Evolutionary conservation across 2,797 vertebrate species (phyloP).

Genomic region (Limnodromus scolopaceus): DNA sequence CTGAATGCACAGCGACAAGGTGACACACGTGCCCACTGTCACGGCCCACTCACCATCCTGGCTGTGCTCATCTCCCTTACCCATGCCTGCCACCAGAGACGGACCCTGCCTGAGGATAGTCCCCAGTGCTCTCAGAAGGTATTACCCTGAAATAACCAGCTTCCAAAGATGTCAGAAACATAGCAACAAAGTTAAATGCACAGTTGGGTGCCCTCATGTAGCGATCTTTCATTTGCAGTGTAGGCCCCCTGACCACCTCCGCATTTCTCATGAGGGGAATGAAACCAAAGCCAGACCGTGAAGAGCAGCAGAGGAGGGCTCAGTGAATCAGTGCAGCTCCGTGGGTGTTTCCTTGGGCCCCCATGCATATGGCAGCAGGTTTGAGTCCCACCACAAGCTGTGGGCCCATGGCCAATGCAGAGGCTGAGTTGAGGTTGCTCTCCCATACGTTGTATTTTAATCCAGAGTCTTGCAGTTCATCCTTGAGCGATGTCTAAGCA

Average conservation of each 20-base stretch:
- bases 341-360: neutral
- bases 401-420: neutral
- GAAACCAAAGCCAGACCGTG: neutral
- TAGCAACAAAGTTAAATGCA: fast-evolving
- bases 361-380: neutral
- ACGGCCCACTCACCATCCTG: neutral
- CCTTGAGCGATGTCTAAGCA: neutral
- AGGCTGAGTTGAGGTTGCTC: neutral
- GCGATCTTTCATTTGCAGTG: neutral
- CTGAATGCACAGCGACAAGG: neutral
- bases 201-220: neutral
- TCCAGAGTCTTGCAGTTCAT: neutral
- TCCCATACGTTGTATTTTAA: neutral
- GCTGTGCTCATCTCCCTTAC: neutral
- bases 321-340: neutral
- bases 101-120: neutral
- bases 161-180: neutral
- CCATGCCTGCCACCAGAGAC: neutral
- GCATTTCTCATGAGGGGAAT: fast-evolving
- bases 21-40: neutral
- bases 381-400: neutral
- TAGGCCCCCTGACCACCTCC: neutral
- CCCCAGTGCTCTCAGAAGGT: fast-evolving
- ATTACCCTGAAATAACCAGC: neutral
- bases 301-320: neutral